These are phyloP conservation scores for Antheraea mylitta DNA, from an alignment of 1,140 invertebrate species.

Conservation along the genomic window DNA sequence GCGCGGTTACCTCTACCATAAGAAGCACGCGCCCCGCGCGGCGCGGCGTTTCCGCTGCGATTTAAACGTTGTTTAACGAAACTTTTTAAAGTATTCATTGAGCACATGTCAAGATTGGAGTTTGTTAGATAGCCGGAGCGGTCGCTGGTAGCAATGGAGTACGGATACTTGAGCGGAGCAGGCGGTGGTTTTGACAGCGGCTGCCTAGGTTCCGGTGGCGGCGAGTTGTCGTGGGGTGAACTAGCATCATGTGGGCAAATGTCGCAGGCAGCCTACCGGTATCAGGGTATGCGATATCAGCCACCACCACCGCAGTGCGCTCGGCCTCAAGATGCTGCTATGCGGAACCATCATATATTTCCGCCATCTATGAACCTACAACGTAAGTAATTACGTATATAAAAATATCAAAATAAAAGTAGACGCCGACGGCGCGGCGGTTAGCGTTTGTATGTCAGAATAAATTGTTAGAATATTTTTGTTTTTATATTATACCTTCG, in stretches of 20 bases:
- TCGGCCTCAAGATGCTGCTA: constrained; percentile 66
- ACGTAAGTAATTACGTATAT: constrained; percentile 57
- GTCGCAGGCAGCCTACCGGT: constrained; percentile 87
- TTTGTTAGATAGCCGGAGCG: constrained; percentile 36
- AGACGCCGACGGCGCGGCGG: background rate
- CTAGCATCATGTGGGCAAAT: constrained; percentile 92
- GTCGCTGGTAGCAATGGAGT: constrained; percentile 58
- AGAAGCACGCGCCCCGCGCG: constrained; percentile 55
- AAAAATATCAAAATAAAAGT: background rate
- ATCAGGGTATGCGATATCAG: constrained; percentile 79
- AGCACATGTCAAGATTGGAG: constrained; percentile 48
- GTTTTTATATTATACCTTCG: too few species aligned
- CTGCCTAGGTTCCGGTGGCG: constrained; percentile 60
- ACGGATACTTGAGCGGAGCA: constrained; percentile 74
- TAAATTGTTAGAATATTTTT: too few species aligned
- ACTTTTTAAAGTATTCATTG: constrained; percentile 20
- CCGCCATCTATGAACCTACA: constrained; percentile 76
- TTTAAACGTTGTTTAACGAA: constrained; percentile 22
- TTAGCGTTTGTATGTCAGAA: background rate
- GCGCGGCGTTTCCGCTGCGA: constrained; percentile 43
- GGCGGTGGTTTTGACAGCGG: constrained; percentile 68
- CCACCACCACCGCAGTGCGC: constrained; percentile 73
- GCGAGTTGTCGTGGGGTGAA: constrained; percentile 85
- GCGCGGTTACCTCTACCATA: constrained; percentile 37
- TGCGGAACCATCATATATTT: constrained; percentile 75